Evolutionary conservation across 2,113 vertebrate genomes (phyloP), one percentile per base, ranked within the genome.

Genomic region (Tetrao urogallus): DNA sequence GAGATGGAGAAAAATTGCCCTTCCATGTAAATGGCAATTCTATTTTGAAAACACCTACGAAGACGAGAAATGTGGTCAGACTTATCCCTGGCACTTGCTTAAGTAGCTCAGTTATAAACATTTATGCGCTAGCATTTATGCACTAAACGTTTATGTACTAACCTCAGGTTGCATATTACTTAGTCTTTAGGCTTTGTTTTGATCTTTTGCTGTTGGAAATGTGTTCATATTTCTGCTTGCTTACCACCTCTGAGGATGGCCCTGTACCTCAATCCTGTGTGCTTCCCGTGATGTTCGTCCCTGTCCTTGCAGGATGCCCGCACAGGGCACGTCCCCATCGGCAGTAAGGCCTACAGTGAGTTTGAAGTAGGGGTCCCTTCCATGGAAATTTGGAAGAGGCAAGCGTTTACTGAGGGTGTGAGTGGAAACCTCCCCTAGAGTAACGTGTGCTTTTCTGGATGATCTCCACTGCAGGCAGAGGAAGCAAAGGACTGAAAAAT

Each of bases 371-470:
- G 42, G 3, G 24, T 87, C 3, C 21, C 22, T 72, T 89, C 36
- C 8, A 22, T 54, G 40, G 67, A 61, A 50, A 8, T 83, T 45
- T 60, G 60, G 30, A 40, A 82, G 47, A 80, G 48, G n/a, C 36
- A 21, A 5, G 11, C 10, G 2, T 6, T 72, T 92, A 22, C 34
- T 0, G 1, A 65, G 14, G 5, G 1, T 54, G 12, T 1, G 2
- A 71, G 25, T 67, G 34, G 42, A 81, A 88, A 27, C 34, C 27
- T 86, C 18, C 30, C 15, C 24, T n/a, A 8, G 28, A 7, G 1
- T 32, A 14, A 21, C 58, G 27, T 28, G 52, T 15, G 14, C 27
- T 61, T 43, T 43, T n/a, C 30, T 58, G 36, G 10, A 18, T 80
- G 24, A 36, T 72, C 12, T 74, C 24, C 36, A 22, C 7, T 1